These are phyloP conservation scores for Caenorhabditis sp. DNA, from an alignment of 2,888 invertebrate species.

Conservation along the genomic window DNA sequence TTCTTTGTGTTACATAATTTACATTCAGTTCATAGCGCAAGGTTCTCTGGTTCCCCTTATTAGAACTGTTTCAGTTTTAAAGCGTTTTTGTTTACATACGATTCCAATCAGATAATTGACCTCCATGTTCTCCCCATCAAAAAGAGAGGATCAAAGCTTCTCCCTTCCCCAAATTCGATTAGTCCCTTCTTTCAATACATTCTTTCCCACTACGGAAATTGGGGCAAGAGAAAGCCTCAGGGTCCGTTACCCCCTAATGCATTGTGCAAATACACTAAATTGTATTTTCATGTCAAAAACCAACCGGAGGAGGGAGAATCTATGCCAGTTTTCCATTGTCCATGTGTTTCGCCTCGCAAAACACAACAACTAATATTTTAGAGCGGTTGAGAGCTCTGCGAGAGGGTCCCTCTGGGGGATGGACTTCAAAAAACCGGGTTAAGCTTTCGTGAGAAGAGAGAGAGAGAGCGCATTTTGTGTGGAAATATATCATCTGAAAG, in stretches of 20 bases:
- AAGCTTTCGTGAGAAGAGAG: background rate
- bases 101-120: conserved; percentile 50
- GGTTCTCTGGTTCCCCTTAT: too few relatives aligned
- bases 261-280: conserved; percentile 49
- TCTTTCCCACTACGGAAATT: conserved; percentile 30
- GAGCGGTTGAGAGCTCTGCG: background rate
- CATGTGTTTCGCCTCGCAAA: background rate
- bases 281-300: conserved; percentile 38
- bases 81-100: conserved; percentile 7
- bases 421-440: conserved; percentile 53
- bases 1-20: too few relatives aligned
- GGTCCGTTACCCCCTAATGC: conserved; percentile 35
- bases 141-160: conserved; percentile 13
- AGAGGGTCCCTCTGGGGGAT: conserved; percentile 20
- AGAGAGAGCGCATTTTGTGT: conserved; percentile 14
- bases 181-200: conserved; percentile 46
- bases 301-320: background rate
- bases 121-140: background rate
- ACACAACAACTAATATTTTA: conserved; percentile 53
- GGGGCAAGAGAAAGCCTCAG: conserved; percentile 10
- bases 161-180: conserved; percentile 46
- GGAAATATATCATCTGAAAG: conserved; percentile 55
- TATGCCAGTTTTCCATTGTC: conserved; percentile 8
- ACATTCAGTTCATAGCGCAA: too few relatives aligned
- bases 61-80: too few relatives aligned